A percentile compares a stretch with the other conserved stretches of the same genome.
phyloP scores from a whole-genome alignment of 1,140 invertebrate genomes.

The Drosophila punjabiensis region DNA sequence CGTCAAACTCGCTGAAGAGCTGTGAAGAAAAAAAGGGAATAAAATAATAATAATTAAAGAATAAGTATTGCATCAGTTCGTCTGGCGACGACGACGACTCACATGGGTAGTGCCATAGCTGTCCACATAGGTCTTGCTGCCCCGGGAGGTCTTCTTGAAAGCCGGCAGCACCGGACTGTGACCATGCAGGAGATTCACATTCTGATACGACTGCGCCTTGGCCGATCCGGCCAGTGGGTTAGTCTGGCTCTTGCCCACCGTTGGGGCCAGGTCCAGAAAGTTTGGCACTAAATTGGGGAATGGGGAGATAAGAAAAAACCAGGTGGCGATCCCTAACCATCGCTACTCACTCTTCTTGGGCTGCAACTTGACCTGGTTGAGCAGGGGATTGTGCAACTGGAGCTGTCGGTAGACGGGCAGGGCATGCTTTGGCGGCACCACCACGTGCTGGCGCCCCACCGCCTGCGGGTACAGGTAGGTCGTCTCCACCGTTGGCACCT shows the following conservation, averaged over 20 bases:
- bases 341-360: constrained; percentile 70
- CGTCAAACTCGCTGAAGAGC: constrained; percentile 82
- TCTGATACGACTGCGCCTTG: constrained; percentile 79
- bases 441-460: constrained; percentile 69
- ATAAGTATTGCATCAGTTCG: constrained; percentile 14
- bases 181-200: constrained; percentile 76
- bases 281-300: constrained; percentile 57
- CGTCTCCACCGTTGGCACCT: constrained; percentile 79
- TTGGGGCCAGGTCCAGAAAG: constrained; percentile 73
- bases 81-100: constrained; percentile 36
- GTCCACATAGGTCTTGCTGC: constrained; percentile 78
- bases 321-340: background rate
- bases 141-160: constrained; percentile 68
- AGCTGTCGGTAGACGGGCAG: constrained; percentile 75
- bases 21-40: constrained; percentile 2
- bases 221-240: constrained; percentile 49
- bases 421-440: constrained; percentile 62
- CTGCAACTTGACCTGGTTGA: constrained; percentile 83
- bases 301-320: constrained; percentile 2
- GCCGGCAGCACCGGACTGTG: constrained; percentile 57
- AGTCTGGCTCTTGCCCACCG: constrained; percentile 64
- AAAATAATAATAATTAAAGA: constrained; percentile 26
- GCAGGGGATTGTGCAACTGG: constrained; percentile 77
- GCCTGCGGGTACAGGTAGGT: constrained; percentile 84
- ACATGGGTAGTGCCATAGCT: constrained; percentile 78